Evolutionary conservation across 2,113 vertebrate species (phyloP).

Genomic region (Galbula dea): DNA sequence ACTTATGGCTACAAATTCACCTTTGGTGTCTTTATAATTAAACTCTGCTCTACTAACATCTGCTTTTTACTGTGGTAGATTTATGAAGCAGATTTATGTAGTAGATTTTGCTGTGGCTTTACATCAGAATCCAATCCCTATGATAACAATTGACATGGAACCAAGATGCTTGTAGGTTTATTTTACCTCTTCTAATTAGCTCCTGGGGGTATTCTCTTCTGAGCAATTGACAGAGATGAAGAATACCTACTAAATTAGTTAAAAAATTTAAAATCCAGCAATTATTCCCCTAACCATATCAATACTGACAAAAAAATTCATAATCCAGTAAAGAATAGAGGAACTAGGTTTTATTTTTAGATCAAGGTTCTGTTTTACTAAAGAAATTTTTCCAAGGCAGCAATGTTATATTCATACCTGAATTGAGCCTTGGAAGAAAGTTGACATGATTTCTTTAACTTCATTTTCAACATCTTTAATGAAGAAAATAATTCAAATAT

Average conservation of each 20-base stretch:
- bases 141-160: not conserved
- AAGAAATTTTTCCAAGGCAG: not conserved
- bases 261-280: not conserved
- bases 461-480: not conserved
- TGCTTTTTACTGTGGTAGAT: not conserved
- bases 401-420: not conserved
- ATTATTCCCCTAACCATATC: not conserved
- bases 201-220: not conserved
- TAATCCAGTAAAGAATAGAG: not conserved
- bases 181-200: constrained; percentile 20
- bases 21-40: not conserved
- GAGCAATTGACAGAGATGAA: not conserved
- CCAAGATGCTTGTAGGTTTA: not conserved
- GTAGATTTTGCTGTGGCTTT: not conserved
- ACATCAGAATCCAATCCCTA: not conserved
- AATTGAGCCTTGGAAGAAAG: not conserved
- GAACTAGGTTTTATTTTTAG: not conserved
- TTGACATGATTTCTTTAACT: not conserved
- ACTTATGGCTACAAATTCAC: not conserved
- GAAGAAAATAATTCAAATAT: constrained; percentile 19
- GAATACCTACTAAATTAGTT: not conserved
- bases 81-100: not conserved
- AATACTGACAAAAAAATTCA: not conserved
- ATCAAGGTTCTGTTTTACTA: not conserved
- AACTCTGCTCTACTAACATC: not conserved